phyloP scores from a whole-genome alignment of 2,888 invertebrate genomes.

The Agonopterix heracliana region DNA sequence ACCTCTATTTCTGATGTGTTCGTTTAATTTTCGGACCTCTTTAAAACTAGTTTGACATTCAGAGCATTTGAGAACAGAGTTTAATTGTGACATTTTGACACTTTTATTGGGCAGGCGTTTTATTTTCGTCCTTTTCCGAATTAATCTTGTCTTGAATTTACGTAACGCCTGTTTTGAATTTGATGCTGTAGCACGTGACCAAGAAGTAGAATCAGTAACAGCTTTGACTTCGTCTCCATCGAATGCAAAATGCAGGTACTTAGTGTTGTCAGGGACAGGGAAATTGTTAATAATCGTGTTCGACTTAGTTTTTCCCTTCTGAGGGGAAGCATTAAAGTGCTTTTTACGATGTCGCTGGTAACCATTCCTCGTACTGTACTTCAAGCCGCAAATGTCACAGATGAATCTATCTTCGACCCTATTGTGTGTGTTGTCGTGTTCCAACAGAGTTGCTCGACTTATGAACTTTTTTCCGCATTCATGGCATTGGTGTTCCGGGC shows the following conservation, averaged over 20 bases:
- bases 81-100: background rate
- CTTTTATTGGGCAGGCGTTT: background rate
- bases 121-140: conserved; percentile 6
- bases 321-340: conserved; percentile 11
- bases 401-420: conserved; percentile 31
- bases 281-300: conserved; percentile 14
- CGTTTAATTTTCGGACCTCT: conserved; percentile 23
- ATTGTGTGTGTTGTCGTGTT: conserved; percentile 38
- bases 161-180: conserved; percentile 5
- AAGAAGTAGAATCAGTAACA: conserved; percentile 3
- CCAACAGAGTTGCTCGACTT: conserved; percentile 26
- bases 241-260: conserved; percentile 28
- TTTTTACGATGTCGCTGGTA: conserved; percentile 31
- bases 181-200: background rate
- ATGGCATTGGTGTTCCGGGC: conserved; percentile 30
- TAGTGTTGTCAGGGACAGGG: conserved; percentile 18
- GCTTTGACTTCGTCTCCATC: conserved; percentile 12
- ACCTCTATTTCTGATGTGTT: conserved; percentile 28
- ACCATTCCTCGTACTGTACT: conserved; percentile 36
- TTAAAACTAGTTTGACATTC: conserved; percentile 27
- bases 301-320: too few species aligned
- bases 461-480: conserved; percentile 38
- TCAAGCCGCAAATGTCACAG: conserved; percentile 31
- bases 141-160: conserved; percentile 11
- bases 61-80: conserved; percentile 21